Evolutionary conservation across 1,140 invertebrate genomes (phyloP).

Genomic region (Asbolus verrucosus): DNA sequence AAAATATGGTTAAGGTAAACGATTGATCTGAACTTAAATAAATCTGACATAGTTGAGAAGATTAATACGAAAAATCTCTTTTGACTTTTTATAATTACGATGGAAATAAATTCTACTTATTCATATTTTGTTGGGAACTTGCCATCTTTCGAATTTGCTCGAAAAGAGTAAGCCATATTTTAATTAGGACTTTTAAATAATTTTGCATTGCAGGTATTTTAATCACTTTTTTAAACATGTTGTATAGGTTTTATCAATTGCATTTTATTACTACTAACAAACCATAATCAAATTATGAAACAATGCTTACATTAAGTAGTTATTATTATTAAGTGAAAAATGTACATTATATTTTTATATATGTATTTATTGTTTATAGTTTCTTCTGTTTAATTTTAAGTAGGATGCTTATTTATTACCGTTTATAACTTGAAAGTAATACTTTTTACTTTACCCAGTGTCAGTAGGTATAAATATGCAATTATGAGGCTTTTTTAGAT

Average conservation of each 20-base stretch:
- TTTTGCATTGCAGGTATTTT: slow-evolving; percentile 25
- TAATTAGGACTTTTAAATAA: slow-evolving; percentile 25
- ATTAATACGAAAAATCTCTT: too few species aligned
- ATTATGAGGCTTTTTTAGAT: too few species aligned
- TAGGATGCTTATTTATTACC: slow-evolving; percentile 41
- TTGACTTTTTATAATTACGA: too few species aligned
- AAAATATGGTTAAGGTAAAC: not conserved
- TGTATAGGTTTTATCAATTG: slow-evolving; percentile 46
- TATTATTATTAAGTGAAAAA: slow-evolving; percentile 53
- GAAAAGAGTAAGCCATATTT: slow-evolving; percentile 44
- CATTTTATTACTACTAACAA: slow-evolving; percentile 41
- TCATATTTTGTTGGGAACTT: slow-evolving; percentile 4
- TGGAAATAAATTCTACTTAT: too few species aligned
- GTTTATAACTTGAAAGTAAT: not conserved
- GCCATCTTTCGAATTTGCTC: slow-evolving; percentile 40
- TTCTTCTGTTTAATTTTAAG: slow-evolving; percentile 48
- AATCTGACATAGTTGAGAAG: not conserved
- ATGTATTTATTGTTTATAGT: slow-evolving; percentile 63
- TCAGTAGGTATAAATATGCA: too few species aligned
- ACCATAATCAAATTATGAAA: slow-evolving; percentile 56
- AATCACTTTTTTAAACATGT: slow-evolving; percentile 19
- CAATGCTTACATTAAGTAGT: slow-evolving; percentile 55
- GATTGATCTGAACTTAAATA: not conserved
- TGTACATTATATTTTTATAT: slow-evolving; percentile 64
- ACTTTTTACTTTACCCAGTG: not conserved